Evolutionary conservation across 2,113 vertebrate genomes (phyloP).

Genomic region (Dicrurus megarhynchus): DNA sequence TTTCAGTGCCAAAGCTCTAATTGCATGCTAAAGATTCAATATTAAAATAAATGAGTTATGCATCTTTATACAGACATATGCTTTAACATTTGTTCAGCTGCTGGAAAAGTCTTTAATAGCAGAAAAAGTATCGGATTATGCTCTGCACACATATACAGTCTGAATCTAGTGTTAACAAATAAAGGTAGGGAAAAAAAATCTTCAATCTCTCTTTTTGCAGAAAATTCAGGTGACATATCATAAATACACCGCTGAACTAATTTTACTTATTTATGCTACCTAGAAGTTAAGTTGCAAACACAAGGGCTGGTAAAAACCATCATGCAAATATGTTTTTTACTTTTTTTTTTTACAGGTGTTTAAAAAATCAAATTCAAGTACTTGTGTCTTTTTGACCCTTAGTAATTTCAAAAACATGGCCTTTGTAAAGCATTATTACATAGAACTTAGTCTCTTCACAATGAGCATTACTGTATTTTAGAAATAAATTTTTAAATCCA

Average conservation of each 20-base stretch:
- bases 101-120: not conserved
- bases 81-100: not conserved
- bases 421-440: not conserved
- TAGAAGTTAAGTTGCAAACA: not conserved
- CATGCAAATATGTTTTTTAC: rapidly evolving
- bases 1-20: conserved; percentile 89
- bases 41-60: not conserved
- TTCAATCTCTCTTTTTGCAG: not conserved
- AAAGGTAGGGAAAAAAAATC: not conserved
- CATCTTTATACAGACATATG: not conserved
- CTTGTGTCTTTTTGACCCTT: not conserved
- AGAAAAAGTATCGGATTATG: not conserved
- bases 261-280: not conserved
- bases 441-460: not conserved
- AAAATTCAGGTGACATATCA: not conserved
- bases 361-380: not conserved
- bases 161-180: not conserved
- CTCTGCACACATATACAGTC: not conserved
- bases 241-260: not conserved
- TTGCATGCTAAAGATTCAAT: conserved; percentile 81
- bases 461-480: not conserved
- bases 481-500: not conserved
- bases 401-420: not conserved
- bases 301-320: not conserved
- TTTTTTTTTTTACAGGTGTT: not conserved